phyloP scores from a whole-genome alignment of 2,113 vertebrate genomes.

The Amia ocellicauda region DNA sequence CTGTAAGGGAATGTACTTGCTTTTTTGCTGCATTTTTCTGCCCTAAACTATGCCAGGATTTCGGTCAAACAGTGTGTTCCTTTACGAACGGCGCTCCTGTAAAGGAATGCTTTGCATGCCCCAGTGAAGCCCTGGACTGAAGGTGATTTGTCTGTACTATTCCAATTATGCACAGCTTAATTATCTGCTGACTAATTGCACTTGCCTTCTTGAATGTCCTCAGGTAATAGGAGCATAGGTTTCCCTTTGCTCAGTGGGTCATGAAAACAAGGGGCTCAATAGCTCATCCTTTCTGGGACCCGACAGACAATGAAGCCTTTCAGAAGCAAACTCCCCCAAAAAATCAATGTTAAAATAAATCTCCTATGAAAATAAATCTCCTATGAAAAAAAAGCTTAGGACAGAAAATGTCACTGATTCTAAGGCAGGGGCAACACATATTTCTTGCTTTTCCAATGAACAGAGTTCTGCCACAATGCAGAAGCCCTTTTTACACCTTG shows the following conservation, averaged over 20 bases:
- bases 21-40: conserved; percentile 43
- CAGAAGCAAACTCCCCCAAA: conserved; percentile 44
- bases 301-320: conserved; percentile 67
- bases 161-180: conserved; percentile 74
- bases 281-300: conserved; percentile 50
- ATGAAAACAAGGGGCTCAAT: conserved; percentile 56
- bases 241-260: conserved; percentile 52
- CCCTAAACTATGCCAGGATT: conserved; percentile 47
- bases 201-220: conserved; percentile 60
- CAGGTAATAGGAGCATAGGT: conserved; percentile 63
- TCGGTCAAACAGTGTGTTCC: conserved; percentile 50
- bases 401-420: conserved; percentile 51
- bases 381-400: conserved; percentile 45
- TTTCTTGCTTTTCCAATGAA: conserved; percentile 64
- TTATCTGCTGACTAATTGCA: conserved; percentile 75
- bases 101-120: conserved; percentile 59
- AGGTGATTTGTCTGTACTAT: conserved; percentile 47
- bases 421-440: conserved; percentile 56
- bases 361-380: conserved; percentile 37
- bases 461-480: conserved; percentile 65
- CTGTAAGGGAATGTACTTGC: conserved; percentile 42
- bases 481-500: conserved; percentile 62
- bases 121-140: conserved; percentile 42
- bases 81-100: conserved; percentile 53
- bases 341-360: conserved; percentile 47